Evolutionary conservation across 2,888 invertebrate genomes (phyloP).

Genomic region (Sphaeridia pumilis): DNA sequence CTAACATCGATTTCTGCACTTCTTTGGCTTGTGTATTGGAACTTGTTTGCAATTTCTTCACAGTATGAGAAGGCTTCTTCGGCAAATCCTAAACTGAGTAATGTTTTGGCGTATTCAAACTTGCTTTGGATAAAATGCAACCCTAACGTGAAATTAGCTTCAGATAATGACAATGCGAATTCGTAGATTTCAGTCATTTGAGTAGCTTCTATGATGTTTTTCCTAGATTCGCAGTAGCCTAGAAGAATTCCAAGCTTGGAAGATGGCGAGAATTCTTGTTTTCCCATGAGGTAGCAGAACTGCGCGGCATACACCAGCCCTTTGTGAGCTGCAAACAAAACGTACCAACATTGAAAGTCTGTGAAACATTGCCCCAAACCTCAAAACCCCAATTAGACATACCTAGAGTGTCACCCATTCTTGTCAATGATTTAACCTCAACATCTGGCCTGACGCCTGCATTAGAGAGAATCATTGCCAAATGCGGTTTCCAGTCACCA

Average conservation of each 20-base stretch:
- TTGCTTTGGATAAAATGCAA: slow-evolving; percentile 44
- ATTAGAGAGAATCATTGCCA: slow-evolving; percentile 88
- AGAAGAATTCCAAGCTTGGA: slow-evolving; percentile 48
- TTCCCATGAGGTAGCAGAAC: slow-evolving; percentile 87
- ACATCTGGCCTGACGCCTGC: slow-evolving; percentile 56
- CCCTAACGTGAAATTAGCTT: slow-evolving; percentile 57
- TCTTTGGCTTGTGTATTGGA: slow-evolving; percentile 10
- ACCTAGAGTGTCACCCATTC: slow-evolving; percentile 55
- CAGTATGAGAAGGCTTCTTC: slow-evolving; percentile 72
- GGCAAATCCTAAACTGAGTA: slow-evolving; percentile 63
- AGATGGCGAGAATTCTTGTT: slow-evolving; percentile 45
- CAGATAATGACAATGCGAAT: slow-evolving; percentile 72
- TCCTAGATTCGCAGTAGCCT: slow-evolving; percentile 61
- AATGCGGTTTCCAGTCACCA: slow-evolving; percentile 88
- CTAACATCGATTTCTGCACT: slow-evolving; percentile 10
- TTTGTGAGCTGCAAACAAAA: slow-evolving; percentile 47
- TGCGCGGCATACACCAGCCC: slow-evolving; percentile 84
- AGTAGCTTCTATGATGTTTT: slow-evolving; percentile 58
- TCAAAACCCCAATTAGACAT: neutral
- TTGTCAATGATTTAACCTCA: slow-evolving; percentile 61
- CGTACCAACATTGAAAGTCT: neutral
- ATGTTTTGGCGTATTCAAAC: slow-evolving; percentile 62
- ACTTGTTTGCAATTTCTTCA: slow-evolving; percentile 58
- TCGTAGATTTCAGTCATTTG: slow-evolving; percentile 94
- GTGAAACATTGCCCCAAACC: neutral